Evolutionary conservation across 2,797 vertebrate genomes (phyloP), one percentile per base, ranked within the genome.

Genomic region (Philypnodon macrostomus): DNA sequence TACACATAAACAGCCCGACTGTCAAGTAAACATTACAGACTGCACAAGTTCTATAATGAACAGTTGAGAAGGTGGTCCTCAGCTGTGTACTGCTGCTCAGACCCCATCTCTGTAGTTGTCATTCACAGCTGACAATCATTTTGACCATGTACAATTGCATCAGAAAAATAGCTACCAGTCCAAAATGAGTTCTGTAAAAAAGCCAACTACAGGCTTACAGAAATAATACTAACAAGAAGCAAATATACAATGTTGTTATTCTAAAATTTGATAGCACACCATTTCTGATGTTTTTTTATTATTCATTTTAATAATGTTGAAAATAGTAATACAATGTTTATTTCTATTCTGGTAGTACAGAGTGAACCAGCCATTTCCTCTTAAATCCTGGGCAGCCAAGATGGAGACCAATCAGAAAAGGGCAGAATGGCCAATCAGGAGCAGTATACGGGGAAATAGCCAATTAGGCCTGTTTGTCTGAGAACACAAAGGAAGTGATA

Each of bases 391-490:
- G 53, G 38, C 53, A n/a, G 58, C 45, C 42, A 45, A 44, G 65
- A 76, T 52, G 53, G 65, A 80, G 59, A 64, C 81, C 84, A 86
- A 85, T 86, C 77, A 80, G 70, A 79, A 69, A 32, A 29, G 50
- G 56, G 71, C 64, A 78, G 63, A 80, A 68, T 76, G 69, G 70
- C 79, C 84, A 86, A 87, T 84, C 81, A 84, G 57, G 71, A 65
- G 56, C 67, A 65, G 67, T 54, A 63, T 63, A 67, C 70, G 66
- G 64, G 53, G 69, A 84, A 81, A 77, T 73, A 70, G 67, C 76
- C 79, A 86, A 86, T 87, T 87, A 80, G 77, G 70, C 73, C 47
- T 72, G 73, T 81, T 86, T 86, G 86, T 88, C 68, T 77, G 67
- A 1, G 54, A 76, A 75, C 69, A 88, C 81, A 86, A 87, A 81